Base-by-base conservation (phyloP, 2,113 vertebrate genomes). In the Haemorhous mexicanus region DNA sequence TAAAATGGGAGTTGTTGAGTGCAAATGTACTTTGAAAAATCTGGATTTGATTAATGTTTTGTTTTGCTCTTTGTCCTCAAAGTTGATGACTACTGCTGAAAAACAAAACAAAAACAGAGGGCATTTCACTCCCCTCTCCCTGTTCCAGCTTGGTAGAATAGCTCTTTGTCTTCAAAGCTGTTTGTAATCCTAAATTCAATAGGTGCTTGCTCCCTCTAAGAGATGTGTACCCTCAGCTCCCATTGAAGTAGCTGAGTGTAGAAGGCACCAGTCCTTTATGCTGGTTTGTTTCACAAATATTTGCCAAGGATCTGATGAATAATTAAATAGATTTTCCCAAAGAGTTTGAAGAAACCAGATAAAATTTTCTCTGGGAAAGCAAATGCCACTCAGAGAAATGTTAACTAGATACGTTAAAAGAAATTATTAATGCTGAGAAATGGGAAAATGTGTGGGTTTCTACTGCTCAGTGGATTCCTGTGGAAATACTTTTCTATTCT, bases 1-100 rank as follows among this genome's bases (percentile, higher is more conserved):
- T 89, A 89, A 96, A 95, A 85, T 89, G 89, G 84, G 93, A 95
- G 77, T 12, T 94, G 79, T 91, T 95, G 85, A 94, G 95, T 94
- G 87, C 75, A 88, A 87, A 89, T 63, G 68, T 93, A 78, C 88
- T 95, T 94, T 82, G 68, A 95, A 91, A 96, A 95, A 92, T 96
- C 90, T 96, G 96, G 92, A 62, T 86, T 93, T 95, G 84, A 96
- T 96, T 96, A 94, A 91, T 90, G 84, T 84, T 96, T 92, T 97
- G 85, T 95, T 95, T 96, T 96, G 90, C 83, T 96, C 91, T 93
- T 91, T 96, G 84, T 94, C 94, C 92, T 96, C 68, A 85, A 94
- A 95, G 93, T 53, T 86, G 95, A 80, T 95, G 89, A 95, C 85
- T 92, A 79, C 80, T 93, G 56, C 85, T 95, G 89, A 85, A 91